Evolutionary conservation across 1,140 invertebrate species (phyloP).

Genomic region (Nymphalis io): DNA sequence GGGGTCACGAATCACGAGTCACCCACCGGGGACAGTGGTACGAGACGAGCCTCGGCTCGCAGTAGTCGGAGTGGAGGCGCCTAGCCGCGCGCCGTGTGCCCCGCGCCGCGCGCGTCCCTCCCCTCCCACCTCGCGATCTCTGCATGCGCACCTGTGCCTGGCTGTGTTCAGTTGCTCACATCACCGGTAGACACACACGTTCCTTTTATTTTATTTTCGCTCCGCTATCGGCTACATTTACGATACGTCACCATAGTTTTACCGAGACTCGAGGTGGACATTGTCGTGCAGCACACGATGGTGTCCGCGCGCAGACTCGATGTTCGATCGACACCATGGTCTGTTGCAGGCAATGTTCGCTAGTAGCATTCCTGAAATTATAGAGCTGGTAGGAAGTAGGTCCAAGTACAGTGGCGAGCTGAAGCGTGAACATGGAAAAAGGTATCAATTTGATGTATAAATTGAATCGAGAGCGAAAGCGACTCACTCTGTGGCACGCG

Average conservation of each 20-base stretch:
- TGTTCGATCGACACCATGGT: slow-evolving; percentile 77
- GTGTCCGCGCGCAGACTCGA: slow-evolving; percentile 68
- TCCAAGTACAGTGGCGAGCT: slow-evolving; percentile 98
- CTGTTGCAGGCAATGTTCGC: slow-evolving; percentile 96
- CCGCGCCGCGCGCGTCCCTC: slow-evolving; percentile 65
- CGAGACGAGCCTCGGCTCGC: slow-evolving; percentile 36
- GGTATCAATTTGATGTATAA: slow-evolving; percentile 95
- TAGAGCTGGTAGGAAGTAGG: slow-evolving; percentile 98
- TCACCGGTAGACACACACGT: slow-evolving; percentile 78
- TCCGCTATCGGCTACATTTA: slow-evolving; percentile 77
- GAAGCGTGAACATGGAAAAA: slow-evolving; percentile 98
- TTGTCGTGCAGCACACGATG: slow-evolving; percentile 79
- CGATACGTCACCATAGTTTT: slow-evolving; percentile 69
- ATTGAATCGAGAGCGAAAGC: slow-evolving; percentile 68
- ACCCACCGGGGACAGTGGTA: slow-evolving; percentile 51
- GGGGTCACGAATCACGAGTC: slow-evolving; percentile 12
- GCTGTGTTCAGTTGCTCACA: slow-evolving; percentile 81
- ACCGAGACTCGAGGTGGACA: slow-evolving; percentile 74
- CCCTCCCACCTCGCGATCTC: slow-evolving; percentile 72
- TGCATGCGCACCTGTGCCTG: slow-evolving; percentile 80
- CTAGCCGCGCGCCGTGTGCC: slow-evolving; percentile 55
- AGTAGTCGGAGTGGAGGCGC: slow-evolving; percentile 57
- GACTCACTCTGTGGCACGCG: slow-evolving; percentile 59
- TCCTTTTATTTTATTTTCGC: slow-evolving; percentile 77
- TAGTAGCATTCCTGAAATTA: slow-evolving; percentile 99